Evolutionary conservation across 2,888 invertebrate species (phyloP).

Genomic region (Trichogramma dendrolimi): DNA sequence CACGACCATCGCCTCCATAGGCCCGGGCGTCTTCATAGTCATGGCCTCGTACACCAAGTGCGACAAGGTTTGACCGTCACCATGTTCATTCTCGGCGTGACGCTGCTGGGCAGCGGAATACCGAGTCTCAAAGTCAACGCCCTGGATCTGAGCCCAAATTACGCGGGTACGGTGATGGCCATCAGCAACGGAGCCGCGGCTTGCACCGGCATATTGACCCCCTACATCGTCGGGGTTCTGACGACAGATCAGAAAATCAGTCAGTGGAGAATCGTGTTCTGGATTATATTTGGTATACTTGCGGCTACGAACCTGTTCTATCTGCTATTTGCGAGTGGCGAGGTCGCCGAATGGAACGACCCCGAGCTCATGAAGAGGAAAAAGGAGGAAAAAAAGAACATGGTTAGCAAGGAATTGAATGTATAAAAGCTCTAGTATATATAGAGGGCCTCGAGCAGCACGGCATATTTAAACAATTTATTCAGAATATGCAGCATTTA

Average conservation of each 20-base stretch:
- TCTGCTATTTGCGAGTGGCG: conserved; percentile 68
- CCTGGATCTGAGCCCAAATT: conserved; percentile 54
- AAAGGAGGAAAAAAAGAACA: conserved; percentile 25
- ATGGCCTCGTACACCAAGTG: conserved; percentile 54
- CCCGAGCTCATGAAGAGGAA: conserved; percentile 47
- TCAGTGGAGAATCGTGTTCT: conserved; percentile 77
- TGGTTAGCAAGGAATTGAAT: neutral
- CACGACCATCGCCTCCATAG: conserved; percentile 53
- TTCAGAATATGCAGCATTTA: no score
- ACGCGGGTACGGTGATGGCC: conserved; percentile 54
- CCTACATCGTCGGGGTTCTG: conserved; percentile 63
- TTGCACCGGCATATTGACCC: conserved; percentile 67
- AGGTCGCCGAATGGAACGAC: conserved; percentile 74
- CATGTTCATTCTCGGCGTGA: conserved; percentile 53
- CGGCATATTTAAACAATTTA: no score
- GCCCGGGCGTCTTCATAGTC: conserved; percentile 54
- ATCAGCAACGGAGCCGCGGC: conserved; percentile 64
- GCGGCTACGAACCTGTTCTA: conserved; percentile 66
- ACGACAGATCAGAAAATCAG: conserved; percentile 49
- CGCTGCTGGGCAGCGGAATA: conserved; percentile 54
- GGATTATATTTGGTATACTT: conserved; percentile 71
- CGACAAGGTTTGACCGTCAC: conserved; percentile 48
- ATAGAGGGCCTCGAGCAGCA: neutral
- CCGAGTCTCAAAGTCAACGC: conserved; percentile 54
- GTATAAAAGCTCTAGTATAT: neutral